A percentile compares a stretch with the other conserved stretches of the same genome.
phyloP scores from a whole-genome alignment of 2,888 invertebrate genomes.

The Morpho achilles region DNA sequence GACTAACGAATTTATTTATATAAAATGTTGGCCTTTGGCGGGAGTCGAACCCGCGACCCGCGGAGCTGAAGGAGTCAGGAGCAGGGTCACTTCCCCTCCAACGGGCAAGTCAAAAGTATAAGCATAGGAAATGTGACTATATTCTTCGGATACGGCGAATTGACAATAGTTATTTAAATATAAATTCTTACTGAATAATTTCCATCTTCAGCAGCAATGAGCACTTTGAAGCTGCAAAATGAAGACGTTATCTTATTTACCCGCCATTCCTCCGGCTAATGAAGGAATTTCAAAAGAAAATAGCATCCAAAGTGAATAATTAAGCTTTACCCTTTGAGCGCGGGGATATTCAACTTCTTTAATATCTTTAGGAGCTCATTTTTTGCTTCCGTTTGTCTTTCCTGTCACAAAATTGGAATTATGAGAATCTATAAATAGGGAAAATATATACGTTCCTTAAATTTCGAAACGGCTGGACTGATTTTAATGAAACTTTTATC shows the following conservation, averaged over 20 bases:
- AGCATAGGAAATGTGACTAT: no score
- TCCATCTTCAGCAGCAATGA: slow-evolving; percentile 9
- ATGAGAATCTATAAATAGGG: no score
- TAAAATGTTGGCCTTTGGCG: no score
- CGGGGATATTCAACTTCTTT: slow-evolving; percentile 20
- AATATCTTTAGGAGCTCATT: slow-evolving; percentile 18
- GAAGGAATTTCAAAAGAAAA: slow-evolving; percentile 20
- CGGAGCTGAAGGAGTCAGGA: no score
- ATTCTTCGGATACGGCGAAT: no score
- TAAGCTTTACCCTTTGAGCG: slow-evolving; percentile 25
- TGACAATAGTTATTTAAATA: neutral
- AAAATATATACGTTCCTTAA: no score
- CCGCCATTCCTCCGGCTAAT: slow-evolving; percentile 6
- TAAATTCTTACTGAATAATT: slow-evolving; percentile 12
- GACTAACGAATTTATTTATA: no score
- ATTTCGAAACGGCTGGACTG: no score
- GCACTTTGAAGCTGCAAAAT: slow-evolving; percentile 17
- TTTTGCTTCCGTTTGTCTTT: slow-evolving; percentile 15
- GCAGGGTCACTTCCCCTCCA: no score
- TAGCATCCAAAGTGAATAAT: slow-evolving; percentile 20
- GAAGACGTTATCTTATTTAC: slow-evolving; percentile 8
- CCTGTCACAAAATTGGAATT: slow-evolving; percentile 15
- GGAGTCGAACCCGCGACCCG: no score
- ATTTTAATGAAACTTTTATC: no score
- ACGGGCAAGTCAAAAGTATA: no score